Evolutionary conservation across 2,888 invertebrate species (phyloP), one percentile per base, ranked within the genome.

Genomic region (Pyrocoelia pectoralis): DNA sequence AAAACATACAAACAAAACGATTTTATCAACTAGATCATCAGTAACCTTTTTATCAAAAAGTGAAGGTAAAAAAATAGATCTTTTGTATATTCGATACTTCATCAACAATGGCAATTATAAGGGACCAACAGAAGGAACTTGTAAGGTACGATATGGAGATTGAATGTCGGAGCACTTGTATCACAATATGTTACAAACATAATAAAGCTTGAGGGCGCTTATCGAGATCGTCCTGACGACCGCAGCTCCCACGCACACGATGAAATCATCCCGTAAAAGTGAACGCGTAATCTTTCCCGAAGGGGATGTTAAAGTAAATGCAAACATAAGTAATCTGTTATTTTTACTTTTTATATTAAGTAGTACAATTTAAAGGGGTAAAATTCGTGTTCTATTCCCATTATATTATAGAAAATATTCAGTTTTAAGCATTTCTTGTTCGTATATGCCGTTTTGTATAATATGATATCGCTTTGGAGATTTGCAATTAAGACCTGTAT

Each of bases 231-330:
- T 63, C 66, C 66, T 66, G 59, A 59, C 58, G 59, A 66, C 66
- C 66, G 56, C 64, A 66, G 66, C 66, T 66, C 66, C 66, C 66
- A 66, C 66, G 66, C 66, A 64, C 9, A 64, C 56, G 66, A 66
- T 66, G 56, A 66, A 63, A 63, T 40, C 51, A 53, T 17, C 38
- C 61, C 65, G 41, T 49, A 43, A 33, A 52, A 58, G 52, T 33
- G 43, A 28, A 29, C 29, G 40, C 12, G 12, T 58, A 29, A 43
- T 38, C 58, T 15, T 51, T 43, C 29, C 10, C 12, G 28, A 43
- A 29, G 48, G 56, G 43, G 29, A 55, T 19, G 28, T 12, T 1
- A 19, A 46, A 55, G 46, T 12, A 54, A 54, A 46, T 24, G 41
- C 24, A 15, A 9, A 28, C 2, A 15, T 12, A 55, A 41, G 41